Base-by-base conservation (phyloP, 2,888 invertebrate genomes). In the Oscheius sp. region DNA sequence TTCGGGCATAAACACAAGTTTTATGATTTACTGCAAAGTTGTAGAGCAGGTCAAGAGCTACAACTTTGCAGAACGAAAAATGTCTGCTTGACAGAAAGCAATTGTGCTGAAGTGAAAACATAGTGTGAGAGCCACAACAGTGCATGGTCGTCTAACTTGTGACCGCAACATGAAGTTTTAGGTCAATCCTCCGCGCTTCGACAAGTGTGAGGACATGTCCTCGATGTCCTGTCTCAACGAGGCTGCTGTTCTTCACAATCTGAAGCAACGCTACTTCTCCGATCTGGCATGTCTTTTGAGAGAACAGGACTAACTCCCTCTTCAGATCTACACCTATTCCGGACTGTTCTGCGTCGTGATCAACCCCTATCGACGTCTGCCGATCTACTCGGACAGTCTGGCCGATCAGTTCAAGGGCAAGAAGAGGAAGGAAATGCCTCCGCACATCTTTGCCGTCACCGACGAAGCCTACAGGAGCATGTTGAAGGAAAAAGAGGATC, bases 151-250 rank as follows among this genome's bases (percentile, higher is more conserved):
- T 21, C 21, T 21, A 21, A 21, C 21, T 21, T 21, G 21, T 37
- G 48, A 11, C 7, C 42, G n/a, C 13, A 13, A 37, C 42, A 5
- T 10, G 10, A 7, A 4, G 47, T 3, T 47, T 42, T 47, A 73
- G 73, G 98, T 99, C 96, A 99, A 99, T 92, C 99, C 99, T 80
- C 99, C 99, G 74, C 98, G 98, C 92, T 99, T 97, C 92, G 96
- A 96, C 92, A 99, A 99, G 92, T 97, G 97, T 88, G 99, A 99
- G 92, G 99, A 99, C 90, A 99, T 99, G 99, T 97, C 99, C 60
- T 98, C 99, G 91, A 92, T 99, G 90, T 98, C 99, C 87, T 99
- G 98, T 90, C 93, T 99, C 86, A 99, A 99, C 91, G 99, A 99
- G 92, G 99, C 99, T 32, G 97, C 96, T 81, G 99, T 99, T 79